Evolutionary conservation across 1,140 invertebrate species (phyloP).

Genomic region (Trichoplusia ni): DNA sequence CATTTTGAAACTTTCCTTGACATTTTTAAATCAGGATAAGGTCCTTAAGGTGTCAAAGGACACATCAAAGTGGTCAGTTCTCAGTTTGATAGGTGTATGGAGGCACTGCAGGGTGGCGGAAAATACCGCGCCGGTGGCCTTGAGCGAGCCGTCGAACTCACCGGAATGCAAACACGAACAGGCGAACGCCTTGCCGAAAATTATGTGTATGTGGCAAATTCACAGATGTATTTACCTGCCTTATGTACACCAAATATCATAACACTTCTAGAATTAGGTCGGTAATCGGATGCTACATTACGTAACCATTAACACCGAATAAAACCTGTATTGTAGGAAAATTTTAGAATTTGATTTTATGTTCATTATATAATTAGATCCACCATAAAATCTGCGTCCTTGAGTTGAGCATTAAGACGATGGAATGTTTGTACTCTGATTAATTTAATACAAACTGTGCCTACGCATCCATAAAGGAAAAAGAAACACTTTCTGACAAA

Average conservation of each 20-base stretch:
- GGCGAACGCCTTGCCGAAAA: slow-evolving; percentile 63
- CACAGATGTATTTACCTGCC: slow-evolving; percentile 35
- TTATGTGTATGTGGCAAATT: slow-evolving; percentile 49
- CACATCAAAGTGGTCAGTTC: slow-evolving; percentile 30
- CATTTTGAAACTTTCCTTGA: no score
- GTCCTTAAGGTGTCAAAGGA: neutral
- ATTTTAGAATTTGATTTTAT: no score
- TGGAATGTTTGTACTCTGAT: neutral
- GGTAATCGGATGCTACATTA: no score
- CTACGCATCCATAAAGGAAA: neutral
- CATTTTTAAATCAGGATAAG: no score
- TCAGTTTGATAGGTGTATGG: slow-evolving; percentile 41
- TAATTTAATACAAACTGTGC: slow-evolving; percentile 2
- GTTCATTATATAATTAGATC: slow-evolving; percentile 1
- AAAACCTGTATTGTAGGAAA: no score
- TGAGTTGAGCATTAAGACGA: slow-evolving; percentile 7
- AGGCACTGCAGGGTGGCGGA: slow-evolving; percentile 64
- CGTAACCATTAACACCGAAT: no score
- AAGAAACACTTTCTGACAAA: slow-evolving; percentile 13
- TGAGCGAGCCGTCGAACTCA: slow-evolving; percentile 67
- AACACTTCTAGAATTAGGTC: no score
- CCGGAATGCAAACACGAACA: slow-evolving; percentile 71
- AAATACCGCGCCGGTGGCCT: slow-evolving; percentile 53
- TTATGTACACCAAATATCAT: neutral
- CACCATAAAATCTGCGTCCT: slow-evolving; percentile 12